These are phyloP conservation scores for Drosophila ironensis DNA, from an alignment of 1,140 invertebrate genomes.

Conservation along the genomic window DNA sequence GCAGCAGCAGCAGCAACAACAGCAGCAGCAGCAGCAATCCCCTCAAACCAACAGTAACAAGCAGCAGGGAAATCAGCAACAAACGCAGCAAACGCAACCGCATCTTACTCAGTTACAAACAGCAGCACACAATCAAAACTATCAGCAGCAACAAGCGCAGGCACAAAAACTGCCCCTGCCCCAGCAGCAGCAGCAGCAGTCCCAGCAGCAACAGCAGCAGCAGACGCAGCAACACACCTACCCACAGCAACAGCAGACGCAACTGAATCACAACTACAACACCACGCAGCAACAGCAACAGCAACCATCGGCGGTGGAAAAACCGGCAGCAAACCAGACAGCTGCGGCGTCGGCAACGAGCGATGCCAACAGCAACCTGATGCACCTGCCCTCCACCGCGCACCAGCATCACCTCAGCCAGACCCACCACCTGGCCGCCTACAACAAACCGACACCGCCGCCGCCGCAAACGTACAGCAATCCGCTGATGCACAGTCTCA, in stretches of 20 bases:
- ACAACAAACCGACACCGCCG: slow-evolving; percentile 72
- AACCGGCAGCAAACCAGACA: slow-evolving; percentile 34
- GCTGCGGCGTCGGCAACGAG: slow-evolving; percentile 7
- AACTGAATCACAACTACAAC: slow-evolving; percentile 32
- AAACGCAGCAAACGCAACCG: slow-evolving; percentile 31
- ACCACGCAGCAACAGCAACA: slow-evolving; percentile 53
- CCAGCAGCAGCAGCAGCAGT: no score
- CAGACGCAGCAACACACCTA: slow-evolving; percentile 9
- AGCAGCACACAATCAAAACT: slow-evolving; percentile 49
- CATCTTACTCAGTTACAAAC: slow-evolving; percentile 61
- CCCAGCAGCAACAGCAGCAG: slow-evolving; percentile 31
- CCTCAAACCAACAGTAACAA: slow-evolving; percentile 35
- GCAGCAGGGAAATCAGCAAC: slow-evolving; percentile 44
- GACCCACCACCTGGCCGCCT: slow-evolving; percentile 71
- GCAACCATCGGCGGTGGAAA: slow-evolving; percentile 33
- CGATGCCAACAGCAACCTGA: slow-evolving; percentile 52
- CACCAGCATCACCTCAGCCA: slow-evolving; percentile 74
- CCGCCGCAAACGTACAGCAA: slow-evolving; percentile 77
- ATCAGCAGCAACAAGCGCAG: slow-evolving; percentile 51
- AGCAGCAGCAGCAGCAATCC: slow-evolving; percentile 48
- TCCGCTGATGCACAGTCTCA: slow-evolving; percentile 63
- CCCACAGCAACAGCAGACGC: slow-evolving; percentile 22
- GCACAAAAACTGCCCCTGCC: slow-evolving; percentile 29
- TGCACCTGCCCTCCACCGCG: slow-evolving; percentile 43
- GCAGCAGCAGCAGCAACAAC: slow-evolving; percentile 55